phyloP scores from a whole-genome alignment of 2,113 vertebrate genomes.

The Sigmodon hispidus region DNA sequence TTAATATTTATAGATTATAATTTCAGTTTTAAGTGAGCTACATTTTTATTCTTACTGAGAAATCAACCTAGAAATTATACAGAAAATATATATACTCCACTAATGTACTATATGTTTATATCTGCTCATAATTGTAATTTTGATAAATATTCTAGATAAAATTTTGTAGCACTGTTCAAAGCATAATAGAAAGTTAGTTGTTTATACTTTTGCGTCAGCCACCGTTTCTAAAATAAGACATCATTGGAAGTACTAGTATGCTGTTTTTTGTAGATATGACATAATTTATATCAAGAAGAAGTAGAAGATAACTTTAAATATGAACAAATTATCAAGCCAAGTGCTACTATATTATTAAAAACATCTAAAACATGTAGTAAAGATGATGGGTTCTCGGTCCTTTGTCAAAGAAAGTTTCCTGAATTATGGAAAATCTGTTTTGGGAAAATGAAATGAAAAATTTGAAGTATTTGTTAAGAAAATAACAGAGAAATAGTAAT shows the following conservation, averaged over 20 bases:
- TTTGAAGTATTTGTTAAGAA: background rate
- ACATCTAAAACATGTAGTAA: background rate
- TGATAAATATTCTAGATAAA: background rate
- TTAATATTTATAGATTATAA: background rate
- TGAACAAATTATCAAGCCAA: background rate
- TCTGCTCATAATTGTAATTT: background rate
- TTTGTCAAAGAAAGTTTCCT: background rate
- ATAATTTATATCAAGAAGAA: background rate
- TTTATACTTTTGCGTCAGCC: background rate
- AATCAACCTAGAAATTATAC: too few species aligned
- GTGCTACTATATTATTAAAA: background rate
- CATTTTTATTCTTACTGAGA: background rate
- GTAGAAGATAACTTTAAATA: background rate
- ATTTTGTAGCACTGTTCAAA: background rate
- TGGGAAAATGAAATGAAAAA: background rate
- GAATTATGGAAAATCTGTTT: background rate
- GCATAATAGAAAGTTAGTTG: background rate
- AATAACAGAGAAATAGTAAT: background rate
- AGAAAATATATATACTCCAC: fast-evolving
- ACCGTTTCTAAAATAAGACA: background rate
- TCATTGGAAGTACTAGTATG: background rate
- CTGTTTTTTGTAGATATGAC: background rate
- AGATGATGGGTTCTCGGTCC: background rate
- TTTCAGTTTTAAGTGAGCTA: background rate
- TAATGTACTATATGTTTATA: background rate